A percentile compares a stretch with the other conserved stretches of the same genome.
phyloP scores from a whole-genome alignment of 2,888 invertebrate genomes.

The Cosmopolites sordidus region DNA sequence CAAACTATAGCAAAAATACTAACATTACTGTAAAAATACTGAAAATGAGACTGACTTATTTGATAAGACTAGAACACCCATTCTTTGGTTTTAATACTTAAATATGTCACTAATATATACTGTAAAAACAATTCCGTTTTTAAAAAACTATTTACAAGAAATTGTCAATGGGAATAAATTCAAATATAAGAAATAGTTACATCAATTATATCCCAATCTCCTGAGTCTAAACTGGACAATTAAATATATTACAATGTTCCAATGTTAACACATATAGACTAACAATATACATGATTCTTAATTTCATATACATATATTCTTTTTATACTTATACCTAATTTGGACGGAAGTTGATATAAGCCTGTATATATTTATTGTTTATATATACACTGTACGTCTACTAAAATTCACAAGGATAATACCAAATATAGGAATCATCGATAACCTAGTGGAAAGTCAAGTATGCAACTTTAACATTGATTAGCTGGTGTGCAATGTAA shows the following conservation, averaged over 20 bases:
- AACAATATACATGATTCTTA: background rate
- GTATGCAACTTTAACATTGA: too few species aligned
- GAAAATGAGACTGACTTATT: too few species aligned
- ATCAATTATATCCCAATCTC: background rate
- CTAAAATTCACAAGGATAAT: too few species aligned
- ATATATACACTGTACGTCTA: too few species aligned
- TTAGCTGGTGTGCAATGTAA: too few species aligned
- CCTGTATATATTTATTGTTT: background rate
- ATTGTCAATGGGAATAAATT: background rate
- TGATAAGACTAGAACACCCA: background rate
- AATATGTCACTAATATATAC: background rate
- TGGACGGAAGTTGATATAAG: conserved; percentile 19
- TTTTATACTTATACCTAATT: background rate
- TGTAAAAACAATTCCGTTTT: background rate
- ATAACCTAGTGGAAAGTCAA: too few species aligned
- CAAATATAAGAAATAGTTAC: background rate
- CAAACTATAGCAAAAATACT: background rate
- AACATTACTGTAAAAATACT: background rate
- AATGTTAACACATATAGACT: too few species aligned
- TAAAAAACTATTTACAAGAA: background rate
- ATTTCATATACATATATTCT: background rate
- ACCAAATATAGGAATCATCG: too few species aligned
- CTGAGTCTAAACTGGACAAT: background rate
- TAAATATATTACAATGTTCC: background rate
- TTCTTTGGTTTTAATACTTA: background rate